A percentile compares a stretch with the other conserved stretches of the same genome.
Evolutionary conservation across 2,888 invertebrate genomes (phyloP).

Genomic region (Netelia fuscicornis): DNA sequence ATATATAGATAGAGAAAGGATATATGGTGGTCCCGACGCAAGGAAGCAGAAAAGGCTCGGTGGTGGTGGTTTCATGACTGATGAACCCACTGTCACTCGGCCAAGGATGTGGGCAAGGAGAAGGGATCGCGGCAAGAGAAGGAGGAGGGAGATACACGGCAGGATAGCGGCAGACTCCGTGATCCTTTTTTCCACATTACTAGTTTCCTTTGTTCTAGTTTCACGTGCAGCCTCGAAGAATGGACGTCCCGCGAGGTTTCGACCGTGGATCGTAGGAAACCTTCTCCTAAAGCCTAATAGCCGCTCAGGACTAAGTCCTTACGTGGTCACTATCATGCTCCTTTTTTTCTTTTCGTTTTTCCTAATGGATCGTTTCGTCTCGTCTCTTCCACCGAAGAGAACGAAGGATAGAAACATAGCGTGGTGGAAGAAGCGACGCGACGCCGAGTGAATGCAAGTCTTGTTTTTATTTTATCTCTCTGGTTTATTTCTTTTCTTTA

Average conservation of each 20-base stretch:
- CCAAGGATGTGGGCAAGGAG: constrained; percentile 41
- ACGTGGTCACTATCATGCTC: constrained; percentile 46
- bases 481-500: constrained; percentile 29
- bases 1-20: constrained; percentile 23
- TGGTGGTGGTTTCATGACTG: constrained; percentile 59
- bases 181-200: constrained; percentile 32
- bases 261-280: constrained; percentile 21
- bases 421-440: constrained; percentile 31
- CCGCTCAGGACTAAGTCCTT: constrained; percentile 16
- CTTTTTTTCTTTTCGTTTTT: constrained; percentile 25
- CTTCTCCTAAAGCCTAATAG: constrained; percentile 32
- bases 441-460: constrained; percentile 35
- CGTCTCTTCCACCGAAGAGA: constrained; percentile 21
- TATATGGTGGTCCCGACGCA: background rate
- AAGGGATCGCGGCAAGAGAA: too few species aligned
- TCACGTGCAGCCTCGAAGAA: constrained; percentile 16
- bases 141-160: background rate
- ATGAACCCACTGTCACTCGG: constrained; percentile 62
- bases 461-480: too few species aligned
- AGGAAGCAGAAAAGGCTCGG: constrained; percentile 41
- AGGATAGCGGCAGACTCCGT: constrained; percentile 13
- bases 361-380: constrained; percentile 65
- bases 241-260: constrained; percentile 8
- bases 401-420: constrained; percentile 2
- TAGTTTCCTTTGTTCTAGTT: constrained; percentile 61